Percentiles rank a stretch among this genome's conserved stretches.
Conservation (phyloP, 2,888 invertebrate genomes). For the Pheosia tremula region DNA sequence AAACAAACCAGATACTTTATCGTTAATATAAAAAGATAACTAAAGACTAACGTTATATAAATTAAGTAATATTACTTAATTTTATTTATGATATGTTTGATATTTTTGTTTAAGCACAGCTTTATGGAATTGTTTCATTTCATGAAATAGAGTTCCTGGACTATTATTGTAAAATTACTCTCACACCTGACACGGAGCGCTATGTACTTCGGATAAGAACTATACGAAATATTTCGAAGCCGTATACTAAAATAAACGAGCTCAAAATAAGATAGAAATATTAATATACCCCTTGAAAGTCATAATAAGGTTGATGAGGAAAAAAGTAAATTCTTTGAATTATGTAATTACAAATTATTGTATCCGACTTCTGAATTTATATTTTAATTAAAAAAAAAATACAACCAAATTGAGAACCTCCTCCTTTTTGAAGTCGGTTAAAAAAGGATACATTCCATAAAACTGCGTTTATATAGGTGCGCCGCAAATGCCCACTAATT, state of each 20-base stretch:
- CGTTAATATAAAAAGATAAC: constrained; percentile 52
- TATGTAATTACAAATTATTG: too few species aligned
- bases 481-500: constrained; percentile 42
- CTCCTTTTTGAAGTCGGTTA: too few species aligned
- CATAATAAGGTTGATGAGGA: too few species aligned
- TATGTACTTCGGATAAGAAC: too few species aligned
- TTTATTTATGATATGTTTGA: constrained; percentile 78
- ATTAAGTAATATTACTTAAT: constrained; percentile 51
- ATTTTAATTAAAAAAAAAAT: background rate
- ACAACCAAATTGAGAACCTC: too few species aligned
- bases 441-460: constrained; percentile 23
- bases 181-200: too few species aligned
- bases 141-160: too few species aligned
- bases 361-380: too few species aligned
- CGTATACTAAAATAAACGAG: background rate
- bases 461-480: constrained; percentile 32
- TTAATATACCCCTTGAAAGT: too few species aligned
- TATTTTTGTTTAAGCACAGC: constrained; percentile 69
- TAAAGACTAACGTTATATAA: constrained; percentile 59
- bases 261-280: too few species aligned
- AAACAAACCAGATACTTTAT: constrained; percentile 61
- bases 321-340: too few species aligned
- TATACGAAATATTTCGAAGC: background rate
- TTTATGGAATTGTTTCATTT: constrained; percentile 45
- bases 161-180: background rate